These are phyloP conservation scores for Lucinisca nassula DNA, from an alignment of 2,888 invertebrate genomes.

Conservation along the genomic window DNA sequence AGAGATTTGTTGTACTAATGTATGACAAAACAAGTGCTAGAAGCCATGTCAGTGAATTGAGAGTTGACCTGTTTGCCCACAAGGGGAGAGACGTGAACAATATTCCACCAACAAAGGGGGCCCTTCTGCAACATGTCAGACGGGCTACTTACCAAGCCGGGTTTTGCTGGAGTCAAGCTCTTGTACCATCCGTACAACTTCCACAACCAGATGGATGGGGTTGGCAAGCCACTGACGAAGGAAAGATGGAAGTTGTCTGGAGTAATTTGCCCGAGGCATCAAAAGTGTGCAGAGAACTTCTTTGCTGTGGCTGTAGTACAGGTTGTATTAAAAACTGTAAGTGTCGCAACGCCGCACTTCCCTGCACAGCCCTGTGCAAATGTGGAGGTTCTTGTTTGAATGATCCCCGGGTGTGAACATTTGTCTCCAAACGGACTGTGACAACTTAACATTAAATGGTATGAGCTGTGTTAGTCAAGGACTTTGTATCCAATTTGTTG, in stretches of 20 bases:
- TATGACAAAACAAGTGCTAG: conserved; percentile 61
- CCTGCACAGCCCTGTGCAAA: conserved; percentile 27
- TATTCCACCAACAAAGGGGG: conserved; percentile 61
- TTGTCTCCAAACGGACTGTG: no score
- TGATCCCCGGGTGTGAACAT: no score
- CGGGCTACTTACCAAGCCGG: conserved; percentile 60
- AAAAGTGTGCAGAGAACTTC: conserved; percentile 28
- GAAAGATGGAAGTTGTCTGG: conserved; percentile 37
- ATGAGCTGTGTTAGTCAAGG: no score
- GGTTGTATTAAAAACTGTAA: conserved; percentile 34
- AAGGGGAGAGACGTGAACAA: conserved; percentile 66
- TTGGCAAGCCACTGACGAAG: conserved; percentile 15
- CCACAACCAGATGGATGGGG: conserved; percentile 18
- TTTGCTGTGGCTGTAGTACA: conserved; percentile 34
- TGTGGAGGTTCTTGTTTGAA: no score
- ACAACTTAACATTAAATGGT: no score
- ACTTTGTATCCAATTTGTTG: no score
- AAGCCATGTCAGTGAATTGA: conserved; percentile 56
- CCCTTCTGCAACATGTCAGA: conserved; percentile 61
- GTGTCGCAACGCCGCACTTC: conserved; percentile 14
- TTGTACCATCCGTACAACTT: not conserved
- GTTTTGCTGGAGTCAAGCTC: conserved; percentile 38
- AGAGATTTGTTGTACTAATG: conserved; percentile 70
- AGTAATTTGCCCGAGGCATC: conserved; percentile 9
- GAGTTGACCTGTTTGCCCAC: conserved; percentile 66